phyloP scores from a whole-genome alignment of 1,140 invertebrate genomes.

The Aphelinus certus region DNA sequence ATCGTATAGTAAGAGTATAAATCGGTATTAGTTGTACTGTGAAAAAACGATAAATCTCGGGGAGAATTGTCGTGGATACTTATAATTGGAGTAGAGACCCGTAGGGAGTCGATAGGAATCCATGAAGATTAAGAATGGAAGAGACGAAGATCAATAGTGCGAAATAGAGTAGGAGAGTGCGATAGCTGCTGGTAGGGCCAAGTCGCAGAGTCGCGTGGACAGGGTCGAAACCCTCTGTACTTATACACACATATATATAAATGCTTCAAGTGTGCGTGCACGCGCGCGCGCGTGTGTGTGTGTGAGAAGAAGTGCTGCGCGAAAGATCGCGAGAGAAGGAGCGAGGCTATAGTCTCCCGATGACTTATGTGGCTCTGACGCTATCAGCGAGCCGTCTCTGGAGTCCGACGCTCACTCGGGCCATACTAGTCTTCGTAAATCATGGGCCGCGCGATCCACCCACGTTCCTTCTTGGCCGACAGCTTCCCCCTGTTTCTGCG shows the following conservation, averaged over 20 bases:
- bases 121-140: conserved; percentile 65
- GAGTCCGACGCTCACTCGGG: conserved; percentile 54
- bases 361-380: conserved; percentile 68
- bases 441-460: conserved; percentile 60
- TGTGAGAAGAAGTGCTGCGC: conserved; percentile 36
- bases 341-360: conserved; percentile 54
- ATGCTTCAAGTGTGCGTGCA: too few species aligned
- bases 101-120: conserved; percentile 57
- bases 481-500: conserved; percentile 36
- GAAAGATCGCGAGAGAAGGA: conserved; percentile 37
- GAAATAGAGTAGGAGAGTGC: conserved; percentile 29
- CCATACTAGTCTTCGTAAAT: conserved; percentile 63
- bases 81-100: conserved; percentile 62
- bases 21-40: too few species aligned
- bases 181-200: conserved; percentile 38
- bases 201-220: conserved; percentile 4
- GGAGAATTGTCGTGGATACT: conserved; percentile 50
- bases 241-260: too few species aligned
- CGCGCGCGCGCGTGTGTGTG: not conserved
- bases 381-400: conserved; percentile 65
- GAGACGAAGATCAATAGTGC: conserved; percentile 27
- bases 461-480: conserved; percentile 46
- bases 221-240: too few species aligned
- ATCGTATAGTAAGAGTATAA: too few species aligned
- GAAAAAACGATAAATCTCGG: conserved; percentile 61